phyloP scores from a whole-genome alignment of 2,797 vertebrate genomes.

The Balearica regulorum region DNA sequence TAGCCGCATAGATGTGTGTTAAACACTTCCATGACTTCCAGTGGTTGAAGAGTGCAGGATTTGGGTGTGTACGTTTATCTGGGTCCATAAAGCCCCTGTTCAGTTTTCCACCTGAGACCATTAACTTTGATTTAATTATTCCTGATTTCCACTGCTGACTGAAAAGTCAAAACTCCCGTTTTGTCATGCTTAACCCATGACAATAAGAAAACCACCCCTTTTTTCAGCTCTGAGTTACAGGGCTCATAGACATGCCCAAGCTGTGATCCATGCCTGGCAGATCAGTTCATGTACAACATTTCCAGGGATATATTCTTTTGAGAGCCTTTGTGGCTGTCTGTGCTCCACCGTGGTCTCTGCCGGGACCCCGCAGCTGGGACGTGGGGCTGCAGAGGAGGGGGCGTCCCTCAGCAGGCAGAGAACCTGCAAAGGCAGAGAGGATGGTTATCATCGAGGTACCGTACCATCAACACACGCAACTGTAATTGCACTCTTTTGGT shows the following conservation, averaged over 20 bases:
- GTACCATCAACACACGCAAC: background rate
- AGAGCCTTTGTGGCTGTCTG: background rate
- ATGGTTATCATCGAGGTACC: fast-evolving
- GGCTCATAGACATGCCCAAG: background rate
- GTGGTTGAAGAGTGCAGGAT: background rate
- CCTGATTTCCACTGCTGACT: background rate
- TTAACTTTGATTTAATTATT: background rate
- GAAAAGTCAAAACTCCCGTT: background rate
- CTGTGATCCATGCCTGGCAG: background rate
- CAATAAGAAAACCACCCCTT: background rate
- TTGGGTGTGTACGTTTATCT: background rate
- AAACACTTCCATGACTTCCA: background rate
- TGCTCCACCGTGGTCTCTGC: background rate
- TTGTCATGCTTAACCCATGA: background rate
- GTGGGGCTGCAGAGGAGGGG: background rate
- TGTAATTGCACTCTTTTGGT: background rate
- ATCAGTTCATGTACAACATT: background rate
- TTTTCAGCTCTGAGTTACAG: background rate
- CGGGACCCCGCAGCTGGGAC: fast-evolving
- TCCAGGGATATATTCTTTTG: background rate
- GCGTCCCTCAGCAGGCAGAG: background rate
- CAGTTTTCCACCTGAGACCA: background rate
- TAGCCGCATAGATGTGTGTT: background rate
- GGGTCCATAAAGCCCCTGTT: background rate
- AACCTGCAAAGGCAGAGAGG: background rate